Evolutionary conservation across 2,797 vertebrate species (phyloP).

Genomic region (Sarcoramphus papa): DNA sequence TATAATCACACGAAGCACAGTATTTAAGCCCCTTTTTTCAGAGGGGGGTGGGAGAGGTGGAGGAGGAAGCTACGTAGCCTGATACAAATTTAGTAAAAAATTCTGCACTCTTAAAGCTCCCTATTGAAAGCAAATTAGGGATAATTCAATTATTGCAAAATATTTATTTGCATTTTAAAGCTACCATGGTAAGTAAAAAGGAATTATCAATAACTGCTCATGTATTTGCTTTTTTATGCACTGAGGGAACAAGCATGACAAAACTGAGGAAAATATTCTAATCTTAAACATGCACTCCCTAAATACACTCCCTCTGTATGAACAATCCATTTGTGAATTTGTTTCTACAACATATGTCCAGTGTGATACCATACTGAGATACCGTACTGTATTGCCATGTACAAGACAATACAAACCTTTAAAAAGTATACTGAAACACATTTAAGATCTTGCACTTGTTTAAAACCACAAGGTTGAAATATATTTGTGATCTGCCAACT

Average conservation of each 20-base stretch:
- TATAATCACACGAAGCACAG: background rate
- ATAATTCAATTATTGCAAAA: background rate
- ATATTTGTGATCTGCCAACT: background rate
- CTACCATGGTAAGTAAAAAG: background rate
- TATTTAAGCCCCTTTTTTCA: background rate
- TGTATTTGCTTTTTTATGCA: background rate
- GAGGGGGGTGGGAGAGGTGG: background rate
- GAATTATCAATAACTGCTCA: background rate
- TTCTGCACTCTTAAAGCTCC: background rate
- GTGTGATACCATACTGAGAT: background rate
- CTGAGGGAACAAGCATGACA: background rate
- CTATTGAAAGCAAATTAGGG: background rate
- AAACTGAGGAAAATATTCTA: background rate
- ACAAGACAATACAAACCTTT: background rate
- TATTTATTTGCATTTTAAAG: background rate
- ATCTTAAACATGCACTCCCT: background rate
- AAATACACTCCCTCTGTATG: background rate
- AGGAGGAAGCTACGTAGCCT: fast-evolving
- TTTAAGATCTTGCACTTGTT: background rate
- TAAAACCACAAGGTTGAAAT: background rate
- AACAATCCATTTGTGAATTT: background rate
- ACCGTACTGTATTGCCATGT: background rate
- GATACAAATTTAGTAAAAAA: background rate
- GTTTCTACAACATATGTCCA: background rate
- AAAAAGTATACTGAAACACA: background rate